Conservation (phyloP, 2,797 vertebrate species). For the Urocyon cinereoargenteus region DNA sequence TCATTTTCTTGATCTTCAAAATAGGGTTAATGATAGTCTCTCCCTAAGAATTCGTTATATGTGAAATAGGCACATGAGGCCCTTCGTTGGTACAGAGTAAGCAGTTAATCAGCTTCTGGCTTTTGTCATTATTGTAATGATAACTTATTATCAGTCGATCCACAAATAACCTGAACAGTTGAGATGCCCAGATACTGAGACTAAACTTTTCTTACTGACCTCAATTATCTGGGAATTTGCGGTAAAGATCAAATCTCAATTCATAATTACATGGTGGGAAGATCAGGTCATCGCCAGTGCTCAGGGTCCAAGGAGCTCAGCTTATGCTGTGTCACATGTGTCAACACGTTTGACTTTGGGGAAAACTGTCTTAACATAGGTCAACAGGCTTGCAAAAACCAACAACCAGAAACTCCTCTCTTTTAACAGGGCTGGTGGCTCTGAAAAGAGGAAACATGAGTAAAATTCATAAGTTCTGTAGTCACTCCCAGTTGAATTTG, state of each 20-base stretch:
- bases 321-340: background rate
- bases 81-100: background rate
- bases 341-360: slow-evolving; percentile 37
- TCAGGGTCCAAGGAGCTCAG: background rate
- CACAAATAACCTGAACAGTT: background rate
- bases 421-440: background rate
- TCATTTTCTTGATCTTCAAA: slow-evolving; percentile 43
- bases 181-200: background rate
- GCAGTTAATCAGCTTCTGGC: background rate
- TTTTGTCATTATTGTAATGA: slow-evolving; percentile 7
- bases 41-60: background rate
- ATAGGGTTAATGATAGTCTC: background rate
- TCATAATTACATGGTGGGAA: slow-evolving; percentile 36
- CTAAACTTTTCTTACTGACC: background rate
- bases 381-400: background rate
- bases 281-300: background rate
- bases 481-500: background rate
- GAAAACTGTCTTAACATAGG: background rate
- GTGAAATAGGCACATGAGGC: background rate
- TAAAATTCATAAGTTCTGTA: slow-evolving; percentile 5
- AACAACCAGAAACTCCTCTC: background rate
- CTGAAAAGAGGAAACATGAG: slow-evolving; percentile 27
- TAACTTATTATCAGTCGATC: background rate
- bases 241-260: slow-evolving; percentile 41
- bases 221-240: slow-evolving; percentile 31